Evolutionary conservation across 2,888 invertebrate species (phyloP).

Genomic region (Phengaris arion): DNA sequence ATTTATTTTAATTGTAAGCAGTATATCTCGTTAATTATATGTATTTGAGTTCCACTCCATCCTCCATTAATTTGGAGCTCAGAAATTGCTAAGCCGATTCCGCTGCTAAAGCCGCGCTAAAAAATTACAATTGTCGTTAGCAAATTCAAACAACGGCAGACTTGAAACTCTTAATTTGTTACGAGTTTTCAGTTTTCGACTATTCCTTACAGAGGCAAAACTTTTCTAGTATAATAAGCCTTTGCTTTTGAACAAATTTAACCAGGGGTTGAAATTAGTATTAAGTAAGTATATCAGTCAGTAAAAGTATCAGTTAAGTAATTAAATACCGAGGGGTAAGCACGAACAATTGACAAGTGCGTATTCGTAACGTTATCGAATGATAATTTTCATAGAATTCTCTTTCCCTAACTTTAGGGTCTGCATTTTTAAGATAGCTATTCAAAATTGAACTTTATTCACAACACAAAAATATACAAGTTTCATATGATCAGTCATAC

Average conservation of each 20-base stretch:
- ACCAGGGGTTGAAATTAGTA: too few species aligned
- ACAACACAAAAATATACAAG: too few species aligned
- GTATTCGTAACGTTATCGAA: too few species aligned
- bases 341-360: too few species aligned
- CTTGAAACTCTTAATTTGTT: conserved; percentile 12
- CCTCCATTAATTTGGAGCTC: conserved; percentile 14
- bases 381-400: too few species aligned
- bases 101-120: conserved; percentile 18
- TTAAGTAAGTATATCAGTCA: too few species aligned
- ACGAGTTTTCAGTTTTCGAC: background rate
- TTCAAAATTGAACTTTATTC: too few species aligned
- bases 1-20: conserved; percentile 35
- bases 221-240: background rate
- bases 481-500: too few species aligned
- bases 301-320: too few species aligned
- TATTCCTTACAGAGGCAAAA: background rate
- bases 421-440: too few species aligned
- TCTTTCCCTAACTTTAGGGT: too few species aligned
- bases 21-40: conserved; percentile 30
- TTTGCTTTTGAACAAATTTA: background rate
- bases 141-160: background rate
- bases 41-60: conserved; percentile 23
- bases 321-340: too few species aligned
- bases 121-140: conserved; percentile 24
- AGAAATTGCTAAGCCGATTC: conserved; percentile 12